Evolutionary conservation across 2,797 vertebrate genomes (phyloP).

Genomic region (Thamnophis elegans): DNA sequence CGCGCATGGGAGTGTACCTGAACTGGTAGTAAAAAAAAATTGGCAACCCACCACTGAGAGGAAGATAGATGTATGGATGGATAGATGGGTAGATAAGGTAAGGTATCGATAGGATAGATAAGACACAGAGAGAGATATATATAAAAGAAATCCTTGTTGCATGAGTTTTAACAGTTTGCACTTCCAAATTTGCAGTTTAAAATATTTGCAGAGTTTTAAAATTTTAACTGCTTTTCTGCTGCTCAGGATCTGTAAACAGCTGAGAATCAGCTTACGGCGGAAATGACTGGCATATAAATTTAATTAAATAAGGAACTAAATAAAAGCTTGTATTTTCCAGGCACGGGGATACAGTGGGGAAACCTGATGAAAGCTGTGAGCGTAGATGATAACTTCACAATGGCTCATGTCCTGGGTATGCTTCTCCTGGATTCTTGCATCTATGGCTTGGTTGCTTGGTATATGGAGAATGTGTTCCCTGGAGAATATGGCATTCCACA

Average conservation of each 20-base stretch:
- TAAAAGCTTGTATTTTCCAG: conserved; percentile 59
- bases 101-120: no score
- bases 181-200: background rate
- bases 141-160: background rate
- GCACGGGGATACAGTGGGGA: conserved; percentile 89
- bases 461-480: conserved; percentile 91
- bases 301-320: background rate
- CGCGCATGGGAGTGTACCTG: no score
- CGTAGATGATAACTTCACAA: conserved; percentile 91
- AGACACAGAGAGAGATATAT: no score
- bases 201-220: background rate
- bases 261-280: background rate
- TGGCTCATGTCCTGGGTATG: conserved; percentile 90
- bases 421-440: conserved; percentile 86
- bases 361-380: conserved; percentile 88
- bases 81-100: no score
- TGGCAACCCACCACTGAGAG: no score
- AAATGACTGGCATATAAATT: background rate
- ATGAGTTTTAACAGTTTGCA: background rate
- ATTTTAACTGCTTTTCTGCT: background rate
- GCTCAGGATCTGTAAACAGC: background rate
- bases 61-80: no score
- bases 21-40: no score
- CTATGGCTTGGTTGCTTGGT: conserved; percentile 90
- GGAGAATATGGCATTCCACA: conserved; percentile 94